Evolutionary conservation across 2,888 invertebrate species (phyloP), one percentile per base, ranked within the genome.

Genomic region (Drosophila flavopinicola): DNA sequence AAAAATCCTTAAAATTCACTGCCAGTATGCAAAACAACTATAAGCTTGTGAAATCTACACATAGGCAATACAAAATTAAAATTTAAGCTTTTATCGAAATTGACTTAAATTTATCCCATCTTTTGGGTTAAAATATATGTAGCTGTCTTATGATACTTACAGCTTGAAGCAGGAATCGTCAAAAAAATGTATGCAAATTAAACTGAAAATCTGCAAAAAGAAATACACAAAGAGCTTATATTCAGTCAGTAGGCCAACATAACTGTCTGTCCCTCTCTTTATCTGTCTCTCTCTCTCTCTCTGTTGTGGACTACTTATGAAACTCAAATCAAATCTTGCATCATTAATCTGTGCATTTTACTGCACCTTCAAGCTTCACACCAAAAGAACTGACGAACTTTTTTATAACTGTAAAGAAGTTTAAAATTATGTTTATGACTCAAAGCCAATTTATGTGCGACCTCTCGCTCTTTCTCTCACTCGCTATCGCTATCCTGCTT

Each of bases 341-440:
- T 32, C 38, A 44, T 71, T 51, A 72, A 17, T 35, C 59, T 30
- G 24, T 9, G 24, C 15, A 57, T 32, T 54, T 59, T 30, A 41
- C 24, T 24, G 35, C 11, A 57, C 56, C 32, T 52, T 27, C 6
- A 24, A 30, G 45, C 11, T 9, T 13, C 13, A 20, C 23, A 13
- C 6, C 10, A 6, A 33, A 20, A 17, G 25, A 13, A 25, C 6
- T 32, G 57, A 39, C 42, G 15, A 42, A 15, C n/a, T 32, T 5
- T 11, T 23, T 24, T 37, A 29, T 56, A 64, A 42, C 76, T 51
- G 66, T 47, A 67, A 75, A 82, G 37, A 63, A 47, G 61, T 60
- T 61, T 61, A 60, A 49, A 71, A 71, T 66, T 75, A 45, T 58
- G 51, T 66, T 69, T 69, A 64, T 56, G 61, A 63, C 58, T 57